These are phyloP conservation scores for Lineus longissimus DNA, from an alignment of 1,140 invertebrate genomes.

Conservation along the genomic window DNA sequence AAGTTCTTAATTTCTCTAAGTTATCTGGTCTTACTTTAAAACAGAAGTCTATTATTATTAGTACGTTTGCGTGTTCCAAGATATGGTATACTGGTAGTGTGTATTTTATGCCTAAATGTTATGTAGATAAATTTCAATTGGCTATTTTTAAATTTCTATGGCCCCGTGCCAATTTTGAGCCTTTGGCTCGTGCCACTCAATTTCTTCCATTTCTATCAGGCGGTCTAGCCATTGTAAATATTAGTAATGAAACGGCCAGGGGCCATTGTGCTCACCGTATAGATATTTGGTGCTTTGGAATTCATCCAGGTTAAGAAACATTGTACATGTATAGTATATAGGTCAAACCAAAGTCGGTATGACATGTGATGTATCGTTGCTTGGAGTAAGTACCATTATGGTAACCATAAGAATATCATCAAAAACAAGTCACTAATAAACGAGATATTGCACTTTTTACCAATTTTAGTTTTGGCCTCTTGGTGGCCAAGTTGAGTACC, in stretches of 20 bases:
- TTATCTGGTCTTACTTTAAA: conserved; percentile 19
- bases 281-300: background rate
- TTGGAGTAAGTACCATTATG: too few relatives aligned
- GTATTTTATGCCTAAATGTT: conserved; percentile 17
- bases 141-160: conserved; percentile 7
- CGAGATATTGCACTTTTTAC: too few relatives aligned
- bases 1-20: conserved; percentile 12
- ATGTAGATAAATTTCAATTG: background rate
- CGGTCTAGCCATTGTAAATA: conserved; percentile 9
- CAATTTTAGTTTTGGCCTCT: too few relatives aligned
- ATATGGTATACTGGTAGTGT: conserved; percentile 22
- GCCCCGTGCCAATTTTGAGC: background rate
- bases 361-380: too few relatives aligned
- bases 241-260: background rate
- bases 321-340: too few relatives aligned
- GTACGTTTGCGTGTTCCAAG: conserved; percentile 23
- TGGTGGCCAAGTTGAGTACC: too few relatives aligned
- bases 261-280: conserved; percentile 1
- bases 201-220: background rate
- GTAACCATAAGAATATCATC: too few relatives aligned
- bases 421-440: too few relatives aligned
- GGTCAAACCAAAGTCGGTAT: too few relatives aligned
- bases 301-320: too few relatives aligned
- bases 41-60: conserved; percentile 22
- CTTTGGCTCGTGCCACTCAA: background rate